Evolutionary conservation across 64 coral and sea anemone species (phyloP).

Genomic region (Exaiptasia diaphana): DNA sequence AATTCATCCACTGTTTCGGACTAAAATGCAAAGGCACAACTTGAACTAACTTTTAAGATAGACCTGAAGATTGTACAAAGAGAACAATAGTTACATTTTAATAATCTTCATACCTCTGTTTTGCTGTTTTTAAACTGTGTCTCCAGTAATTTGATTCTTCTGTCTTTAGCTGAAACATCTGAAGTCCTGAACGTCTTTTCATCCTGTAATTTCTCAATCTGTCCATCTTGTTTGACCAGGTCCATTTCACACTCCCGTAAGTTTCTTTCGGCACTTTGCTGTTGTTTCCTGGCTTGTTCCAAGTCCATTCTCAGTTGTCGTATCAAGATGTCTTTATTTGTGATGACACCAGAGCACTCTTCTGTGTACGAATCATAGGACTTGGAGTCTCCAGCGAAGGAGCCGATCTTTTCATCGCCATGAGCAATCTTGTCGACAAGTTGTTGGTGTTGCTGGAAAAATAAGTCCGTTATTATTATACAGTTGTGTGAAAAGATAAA

Average conservation of each 20-base stretch:
- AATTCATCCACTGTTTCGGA: too few relatives aligned
- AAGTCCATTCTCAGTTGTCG: slow-evolving; percentile 90
- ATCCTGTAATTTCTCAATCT: slow-evolving; percentile 84
- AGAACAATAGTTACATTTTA: too few relatives aligned
- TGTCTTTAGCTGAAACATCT: slow-evolving; percentile 73
- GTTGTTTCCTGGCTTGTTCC: slow-evolving; percentile 75
- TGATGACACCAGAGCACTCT: slow-evolving; percentile 78
- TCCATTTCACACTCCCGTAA: slow-evolving; percentile 77
- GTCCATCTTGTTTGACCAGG: slow-evolving; percentile 71
- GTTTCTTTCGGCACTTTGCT: slow-evolving; percentile 50
- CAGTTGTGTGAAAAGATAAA: too few relatives aligned
- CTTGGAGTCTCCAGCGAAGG: slow-evolving; percentile 69
- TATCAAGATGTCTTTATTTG: slow-evolving; percentile 87
- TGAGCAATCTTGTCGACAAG: slow-evolving; percentile 66
- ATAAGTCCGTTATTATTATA: too few relatives aligned
- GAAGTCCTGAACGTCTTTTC: slow-evolving; percentile 54
- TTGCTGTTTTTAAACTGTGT: slow-evolving; percentile 77
- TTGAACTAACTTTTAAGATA: too few relatives aligned
- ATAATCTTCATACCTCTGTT: slow-evolving; percentile 43
- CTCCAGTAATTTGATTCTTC: slow-evolving; percentile 67
- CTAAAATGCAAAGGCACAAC: too few relatives aligned
- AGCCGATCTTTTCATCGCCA: slow-evolving; percentile 66
- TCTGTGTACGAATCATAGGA: slow-evolving; percentile 82
- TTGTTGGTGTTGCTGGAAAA: slow-evolving; percentile 60
- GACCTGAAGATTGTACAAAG: too few relatives aligned